Base-by-base conservation (phyloP, 2,113 vertebrate genomes). In the Penelope pileata region DNA sequence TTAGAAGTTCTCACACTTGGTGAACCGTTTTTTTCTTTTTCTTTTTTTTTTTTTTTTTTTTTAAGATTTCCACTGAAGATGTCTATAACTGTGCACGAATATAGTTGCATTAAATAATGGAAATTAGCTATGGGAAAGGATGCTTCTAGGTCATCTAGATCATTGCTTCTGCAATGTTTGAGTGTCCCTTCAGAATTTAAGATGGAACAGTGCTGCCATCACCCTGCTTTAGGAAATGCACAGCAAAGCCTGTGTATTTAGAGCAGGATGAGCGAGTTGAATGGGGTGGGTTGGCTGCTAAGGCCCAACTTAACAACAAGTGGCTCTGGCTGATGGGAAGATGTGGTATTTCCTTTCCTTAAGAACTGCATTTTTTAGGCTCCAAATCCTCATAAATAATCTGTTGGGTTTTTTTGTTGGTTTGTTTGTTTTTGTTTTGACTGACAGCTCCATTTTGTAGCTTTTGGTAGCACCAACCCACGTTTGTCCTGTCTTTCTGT, bases 1-100 rank as follows among this genome's bases (percentile, higher is more conserved):
- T 89, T 1, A 30, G 12, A 76, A 68, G 48, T 89, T 93, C 70
- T 91, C 84, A 89, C 45, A 54, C 47, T 79, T 73, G 23, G 26
- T 53, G 42, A 82, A 58, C 32, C 1, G 1, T 53, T 91, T 34
- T 10, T 9, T 56, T 69, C 73, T 76, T 75, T 83, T 87, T 69
- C 91, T 94, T 91, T 88, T n/a, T 53, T 91, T 34, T 10, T 9
- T 56, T 69, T 76, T 76, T 75, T 83, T 87, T 69, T 93, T 94
- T 91, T 88, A 84, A 90, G 69, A 42, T 83, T 38, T 26, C 15
- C 9, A 5, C 32, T 75, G 27, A 86, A 78, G 47, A n/a, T 70
- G 50, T 32, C 24, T 15, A 7, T 88, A 69, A 73, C 42, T 60
- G 23, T n/a, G 18, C 48, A 59, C 30, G 83, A 85, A 88, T 87